Base-by-base conservation (phyloP, 2,888 invertebrate species). In the Cataglyphis altisquamis region DNA sequence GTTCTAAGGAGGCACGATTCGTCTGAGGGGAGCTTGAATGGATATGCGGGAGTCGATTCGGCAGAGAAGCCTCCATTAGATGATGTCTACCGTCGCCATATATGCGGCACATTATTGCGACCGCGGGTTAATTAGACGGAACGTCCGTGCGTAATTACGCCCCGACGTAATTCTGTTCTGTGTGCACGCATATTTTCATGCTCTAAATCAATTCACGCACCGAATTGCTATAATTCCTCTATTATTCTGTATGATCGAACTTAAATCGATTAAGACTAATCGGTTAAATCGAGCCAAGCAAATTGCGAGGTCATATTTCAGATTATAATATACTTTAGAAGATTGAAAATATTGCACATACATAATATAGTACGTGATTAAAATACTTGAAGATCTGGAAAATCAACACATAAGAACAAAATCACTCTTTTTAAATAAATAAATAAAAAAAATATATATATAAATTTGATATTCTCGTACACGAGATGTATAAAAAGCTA, bases 61-160 rank as follows among this genome's bases (percentile, higher is more conserved):
- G 86, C 88, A 90, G 89, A 87, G 89, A 88, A 85, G 88, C 88
- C 89, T 90, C 91, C 91, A 92, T 92, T 92, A 92, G 90, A 91
- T 87, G 80, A 84, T 85, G 87, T 88, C 88, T 87, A 67, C 88
- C 86, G 88, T 88, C 86, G 88, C 89, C 78, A 87, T 88, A 84
- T 87, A 88, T 84, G 84, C 64, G 81, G 82, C 52, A 72, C 74
- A 83, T 91, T 92, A 92, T 88, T 86, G 87, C 87, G 87, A 83
- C 86, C 86, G 87, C 84, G 86, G 85, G 88, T 86, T 90, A 90
- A 88, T 83, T 83, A 78, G 84, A 64, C 75, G 63, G 81, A 85
- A 84, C 73, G 39, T 39, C 25, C 29, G 39, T 52, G 29, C 45
- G 39, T n/a, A 55, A 77, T 52, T 77, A 39, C 25, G 25, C 18